Conservation (phyloP, 1,140 invertebrate genomes). For the Leptestheria dahalacensis region DNA sequence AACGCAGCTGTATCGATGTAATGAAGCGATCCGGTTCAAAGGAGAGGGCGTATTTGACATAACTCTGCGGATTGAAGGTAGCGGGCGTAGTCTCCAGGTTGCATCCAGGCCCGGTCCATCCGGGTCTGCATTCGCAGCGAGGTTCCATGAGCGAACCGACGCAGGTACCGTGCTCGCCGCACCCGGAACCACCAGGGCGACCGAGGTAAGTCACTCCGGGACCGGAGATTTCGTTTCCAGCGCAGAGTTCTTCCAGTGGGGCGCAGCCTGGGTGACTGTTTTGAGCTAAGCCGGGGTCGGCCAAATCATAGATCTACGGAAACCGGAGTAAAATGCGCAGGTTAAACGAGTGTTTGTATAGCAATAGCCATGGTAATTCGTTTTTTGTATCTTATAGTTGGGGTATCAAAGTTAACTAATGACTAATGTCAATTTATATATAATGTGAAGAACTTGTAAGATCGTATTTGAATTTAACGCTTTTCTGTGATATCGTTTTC, state of each 20-base stretch:
- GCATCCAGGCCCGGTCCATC: slow-evolving; percentile 77
- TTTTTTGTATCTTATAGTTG: too few species aligned
- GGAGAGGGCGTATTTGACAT: slow-evolving; percentile 86
- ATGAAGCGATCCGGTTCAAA: slow-evolving; percentile 85
- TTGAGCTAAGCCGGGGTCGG: slow-evolving; percentile 64
- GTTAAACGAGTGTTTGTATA: too few species aligned
- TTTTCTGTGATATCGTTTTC: too few species aligned
- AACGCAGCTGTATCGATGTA: slow-evolving; percentile 69
- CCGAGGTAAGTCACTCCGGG: slow-evolving; percentile 34
- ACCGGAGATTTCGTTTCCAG: slow-evolving; percentile 52
- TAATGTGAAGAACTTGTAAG: too few species aligned
- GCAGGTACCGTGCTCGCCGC: slow-evolving; percentile 69
- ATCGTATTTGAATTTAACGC: too few species aligned
- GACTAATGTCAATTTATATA: too few species aligned
- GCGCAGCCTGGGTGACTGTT: slow-evolving; percentile 71
- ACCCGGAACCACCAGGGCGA: slow-evolving; percentile 6
- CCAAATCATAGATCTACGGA: slow-evolving; percentile 66
- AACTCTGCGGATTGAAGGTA: slow-evolving; percentile 80
- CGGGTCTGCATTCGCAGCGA: slow-evolving; percentile 78
- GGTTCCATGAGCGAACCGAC: slow-evolving; percentile 74
- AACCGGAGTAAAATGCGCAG: slow-evolving; percentile 12
- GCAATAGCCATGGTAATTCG: too few species aligned
- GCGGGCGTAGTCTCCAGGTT: slow-evolving; percentile 65
- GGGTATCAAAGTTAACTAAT: too few species aligned
- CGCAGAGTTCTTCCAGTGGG: slow-evolving; percentile 75